A percentile compares a stretch with the other conserved stretches of the same genome.
Conservation (phyloP, 2,113 vertebrate species). For the Seriola rivoliana region DNA sequence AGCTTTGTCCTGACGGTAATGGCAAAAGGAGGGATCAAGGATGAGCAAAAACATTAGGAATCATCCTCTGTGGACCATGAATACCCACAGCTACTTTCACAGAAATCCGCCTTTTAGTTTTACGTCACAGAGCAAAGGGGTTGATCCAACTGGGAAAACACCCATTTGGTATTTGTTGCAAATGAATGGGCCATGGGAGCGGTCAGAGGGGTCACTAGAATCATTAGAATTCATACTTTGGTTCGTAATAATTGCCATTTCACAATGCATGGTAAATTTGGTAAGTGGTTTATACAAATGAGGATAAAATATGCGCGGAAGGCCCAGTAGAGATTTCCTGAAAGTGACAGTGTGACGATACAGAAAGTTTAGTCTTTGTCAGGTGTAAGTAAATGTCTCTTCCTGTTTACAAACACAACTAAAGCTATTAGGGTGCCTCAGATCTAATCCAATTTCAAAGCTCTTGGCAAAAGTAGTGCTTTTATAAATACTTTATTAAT, state of each 20-base stretch:
- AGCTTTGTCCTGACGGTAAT: neutral
- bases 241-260: no score
- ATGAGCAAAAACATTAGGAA: neutral
- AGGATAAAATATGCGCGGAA: no score
- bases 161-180: neutral
- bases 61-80: neutral
- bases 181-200: neutral
- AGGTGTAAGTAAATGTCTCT: no score
- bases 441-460: neutral
- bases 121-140: neutral
- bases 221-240: neutral
- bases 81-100: no score
- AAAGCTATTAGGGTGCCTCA: neutral
- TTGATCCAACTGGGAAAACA: neutral
- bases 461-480: neutral
- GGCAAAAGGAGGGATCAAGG: neutral
- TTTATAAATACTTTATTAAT: neutral
- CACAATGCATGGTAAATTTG: no score
- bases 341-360: no score
- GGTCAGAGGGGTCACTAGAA: no score
- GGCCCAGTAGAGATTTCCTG: no score
- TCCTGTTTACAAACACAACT: neutral
- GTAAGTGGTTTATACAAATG: no score
- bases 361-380: no score
- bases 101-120: neutral